These are phyloP conservation scores for Stenopsyche tienmushanensis DNA, from an alignment of 1,140 invertebrate genomes.

Conservation along the genomic window DNA sequence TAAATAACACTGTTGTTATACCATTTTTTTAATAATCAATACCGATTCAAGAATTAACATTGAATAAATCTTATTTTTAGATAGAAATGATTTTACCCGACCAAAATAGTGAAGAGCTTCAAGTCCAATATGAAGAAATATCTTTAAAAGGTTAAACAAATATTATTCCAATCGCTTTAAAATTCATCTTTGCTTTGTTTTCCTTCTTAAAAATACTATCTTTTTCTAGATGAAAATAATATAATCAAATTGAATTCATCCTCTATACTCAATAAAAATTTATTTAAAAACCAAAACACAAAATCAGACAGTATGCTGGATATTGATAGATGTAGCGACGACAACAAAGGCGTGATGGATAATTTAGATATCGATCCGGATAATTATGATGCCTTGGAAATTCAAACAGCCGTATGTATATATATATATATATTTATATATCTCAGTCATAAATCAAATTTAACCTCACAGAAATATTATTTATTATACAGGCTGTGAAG, in stretches of 20 bases:
- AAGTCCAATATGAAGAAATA: conserved; percentile 44
- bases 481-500: conserved; percentile 5
- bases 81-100: conserved; percentile 23
- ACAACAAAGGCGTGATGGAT: neutral
- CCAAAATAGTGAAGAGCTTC: conserved; percentile 30
- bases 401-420: neutral
- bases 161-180: neutral
- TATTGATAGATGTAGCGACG: conserved; percentile 2
- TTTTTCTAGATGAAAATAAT: conserved; percentile 7
- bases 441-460: no score
- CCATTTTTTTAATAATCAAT: conserved; percentile 5
- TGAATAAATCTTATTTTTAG: neutral
- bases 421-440: neutral
- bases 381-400: neutral
- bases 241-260: conserved; percentile 17
- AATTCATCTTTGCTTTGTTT: neutral
- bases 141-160: conserved; percentile 7
- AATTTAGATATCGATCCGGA: conserved; percentile 17
- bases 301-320: conserved; percentile 3
- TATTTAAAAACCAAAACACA: conserved; percentile 7
- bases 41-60: neutral
- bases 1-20: conserved; percentile 16
- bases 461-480: neutral
- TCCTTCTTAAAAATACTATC: no score
- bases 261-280: conserved; percentile 5